A percentile compares a stretch with the other conserved stretches of the same genome.
Conservation (phyloP, 64 coral and sea anemone species). For the Actinia equina region DNA sequence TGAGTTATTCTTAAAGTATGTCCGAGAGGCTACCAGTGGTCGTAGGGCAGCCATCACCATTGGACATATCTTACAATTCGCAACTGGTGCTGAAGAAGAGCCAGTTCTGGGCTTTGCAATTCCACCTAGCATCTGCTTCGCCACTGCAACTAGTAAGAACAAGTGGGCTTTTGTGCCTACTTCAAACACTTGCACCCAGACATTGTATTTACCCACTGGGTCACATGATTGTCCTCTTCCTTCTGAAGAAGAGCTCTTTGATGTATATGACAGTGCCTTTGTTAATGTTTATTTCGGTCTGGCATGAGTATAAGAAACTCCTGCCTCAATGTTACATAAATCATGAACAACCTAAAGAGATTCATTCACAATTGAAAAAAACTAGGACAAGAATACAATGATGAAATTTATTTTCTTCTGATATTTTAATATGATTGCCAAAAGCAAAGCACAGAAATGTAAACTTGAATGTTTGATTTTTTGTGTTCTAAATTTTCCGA, state of each 20-base stretch:
- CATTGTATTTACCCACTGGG: constrained; percentile 14
- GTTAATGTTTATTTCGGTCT: constrained; percentile 15
- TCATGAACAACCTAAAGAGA: constrained; percentile 18
- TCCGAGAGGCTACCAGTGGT: constrained; percentile 9
- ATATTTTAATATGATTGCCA: constrained; percentile 34
- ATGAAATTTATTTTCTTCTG: constrained; percentile 28
- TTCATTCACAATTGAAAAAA: constrained; percentile 22
- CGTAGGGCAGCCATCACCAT: not conserved
- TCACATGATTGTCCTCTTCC: not conserved
- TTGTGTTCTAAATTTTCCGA: constrained; percentile 29
- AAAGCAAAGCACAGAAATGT: constrained; percentile 27
- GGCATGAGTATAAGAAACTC: not conserved
- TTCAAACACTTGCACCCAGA: constrained; percentile 40
- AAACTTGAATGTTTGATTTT: constrained; percentile 19
- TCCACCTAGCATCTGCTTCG: constrained; percentile 17
- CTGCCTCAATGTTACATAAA: not conserved
- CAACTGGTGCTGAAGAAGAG: constrained; percentile 1
- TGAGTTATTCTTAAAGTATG: constrained; percentile 32
- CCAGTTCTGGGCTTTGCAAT: constrained; percentile 10
- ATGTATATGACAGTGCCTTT: constrained; percentile 39
- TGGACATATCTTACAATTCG: not conserved
- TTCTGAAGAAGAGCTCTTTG: not conserved
- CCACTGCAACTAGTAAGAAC: constrained; percentile 2
- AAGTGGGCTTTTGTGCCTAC: constrained; percentile 36
- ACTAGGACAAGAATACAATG: constrained; percentile 32